Evolutionary conservation across 2,113 vertebrate species (phyloP).

Genomic region (Bubalus kerabau): DNA sequence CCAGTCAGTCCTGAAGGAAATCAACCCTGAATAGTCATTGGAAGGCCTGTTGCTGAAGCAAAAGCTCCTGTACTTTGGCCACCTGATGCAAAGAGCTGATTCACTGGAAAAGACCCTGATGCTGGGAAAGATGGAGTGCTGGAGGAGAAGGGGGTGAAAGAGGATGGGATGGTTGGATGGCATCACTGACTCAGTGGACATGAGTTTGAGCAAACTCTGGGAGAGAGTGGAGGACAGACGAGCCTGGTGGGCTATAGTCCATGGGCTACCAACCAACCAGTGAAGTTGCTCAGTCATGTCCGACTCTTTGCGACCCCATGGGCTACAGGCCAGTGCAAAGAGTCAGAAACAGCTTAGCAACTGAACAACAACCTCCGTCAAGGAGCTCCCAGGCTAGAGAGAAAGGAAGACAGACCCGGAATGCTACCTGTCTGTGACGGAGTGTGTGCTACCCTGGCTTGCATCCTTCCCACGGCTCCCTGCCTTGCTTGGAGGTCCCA

Average conservation of each 20-base stretch:
- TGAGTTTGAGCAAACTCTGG: background rate
- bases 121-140: background rate
- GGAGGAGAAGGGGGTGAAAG: background rate
- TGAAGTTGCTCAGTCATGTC: background rate
- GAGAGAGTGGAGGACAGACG: background rate
- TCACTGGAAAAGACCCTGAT: background rate
- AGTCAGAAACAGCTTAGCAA: background rate
- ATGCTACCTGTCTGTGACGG: fast-evolving
- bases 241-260: background rate
- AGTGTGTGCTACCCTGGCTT: background rate
- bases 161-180: background rate
- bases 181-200: background rate
- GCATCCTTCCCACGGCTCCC: fast-evolving
- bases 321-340: background rate
- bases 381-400: background rate
- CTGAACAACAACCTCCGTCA: background rate
- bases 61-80: background rate
- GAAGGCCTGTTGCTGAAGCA: background rate
- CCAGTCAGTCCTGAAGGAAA: background rate
- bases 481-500: background rate
- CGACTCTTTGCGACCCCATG: background rate
- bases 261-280: background rate
- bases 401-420: background rate
- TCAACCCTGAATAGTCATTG: background rate
- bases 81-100: background rate